Percentiles rank a stretch among this genome's conserved stretches.
These are phyloP conservation scores for Diorhabda elongata DNA, from an alignment of 1,140 invertebrate species.

Conservation along the genomic window DNA sequence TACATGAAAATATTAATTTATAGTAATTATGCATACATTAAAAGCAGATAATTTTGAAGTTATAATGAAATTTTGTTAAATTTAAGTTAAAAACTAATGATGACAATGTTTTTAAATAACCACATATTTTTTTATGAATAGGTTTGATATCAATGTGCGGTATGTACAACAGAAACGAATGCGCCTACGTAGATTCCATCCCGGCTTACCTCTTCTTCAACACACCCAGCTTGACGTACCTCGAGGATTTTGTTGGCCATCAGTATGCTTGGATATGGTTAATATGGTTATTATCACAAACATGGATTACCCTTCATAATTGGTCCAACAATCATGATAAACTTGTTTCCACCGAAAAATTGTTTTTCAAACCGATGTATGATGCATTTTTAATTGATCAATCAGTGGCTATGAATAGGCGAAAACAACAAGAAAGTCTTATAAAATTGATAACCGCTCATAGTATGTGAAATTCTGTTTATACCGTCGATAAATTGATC, in stretches of 20 bases:
- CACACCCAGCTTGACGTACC: conserved; percentile 54
- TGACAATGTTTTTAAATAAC: too few species aligned
- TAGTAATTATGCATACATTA: too few species aligned
- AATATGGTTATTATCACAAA: conserved; percentile 65
- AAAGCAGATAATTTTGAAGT: too few species aligned
- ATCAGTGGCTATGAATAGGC: conserved; percentile 77
- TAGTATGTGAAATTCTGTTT: too few species aligned
- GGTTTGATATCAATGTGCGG: conserved; percentile 58
- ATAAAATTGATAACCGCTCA: not conserved
- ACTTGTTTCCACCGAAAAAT: conserved; percentile 71
- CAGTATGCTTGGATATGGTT: conserved; percentile 71
- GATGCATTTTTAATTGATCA: conserved; percentile 79
- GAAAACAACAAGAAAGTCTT: conserved; percentile 52
- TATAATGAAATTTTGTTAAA: too few species aligned
- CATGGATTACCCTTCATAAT: conserved; percentile 77
- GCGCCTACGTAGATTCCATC: conserved; percentile 56
- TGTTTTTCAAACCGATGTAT: conserved; percentile 82
- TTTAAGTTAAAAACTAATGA: too few species aligned
- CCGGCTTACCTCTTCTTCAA: conserved; percentile 68
- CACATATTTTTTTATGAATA: not conserved
- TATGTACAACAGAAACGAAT: conserved; percentile 57
- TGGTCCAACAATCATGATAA: conserved; percentile 76
- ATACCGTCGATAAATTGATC: too few species aligned
- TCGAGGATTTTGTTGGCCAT: conserved; percentile 54
- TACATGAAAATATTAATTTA: too few species aligned